These are phyloP conservation scores for Polydrusus pterygomalis DNA, from an alignment of 2,888 invertebrate genomes.

Conservation along the genomic window DNA sequence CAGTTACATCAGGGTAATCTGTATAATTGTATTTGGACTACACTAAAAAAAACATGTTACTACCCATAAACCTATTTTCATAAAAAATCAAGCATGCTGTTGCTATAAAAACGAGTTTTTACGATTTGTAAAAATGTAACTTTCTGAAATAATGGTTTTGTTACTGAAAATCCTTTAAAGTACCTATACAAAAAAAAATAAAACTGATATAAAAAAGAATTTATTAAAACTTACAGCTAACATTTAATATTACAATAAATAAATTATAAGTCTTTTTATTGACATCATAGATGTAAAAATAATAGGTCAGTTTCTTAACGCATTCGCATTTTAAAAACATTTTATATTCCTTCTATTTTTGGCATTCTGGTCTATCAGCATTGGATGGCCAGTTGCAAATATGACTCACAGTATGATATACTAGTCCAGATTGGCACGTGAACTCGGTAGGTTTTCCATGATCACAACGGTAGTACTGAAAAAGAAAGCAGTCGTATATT, in stretches of 20 bases:
- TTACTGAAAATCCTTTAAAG: too few relatives aligned
- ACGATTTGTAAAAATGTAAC: too few relatives aligned
- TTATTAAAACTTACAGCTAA: conserved; percentile 15
- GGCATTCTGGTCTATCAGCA: conserved; percentile 79
- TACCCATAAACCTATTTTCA: too few relatives aligned
- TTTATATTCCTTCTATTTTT: background rate
- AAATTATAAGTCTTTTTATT: conserved; percentile 12
- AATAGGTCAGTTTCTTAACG: too few relatives aligned
- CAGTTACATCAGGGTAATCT: too few relatives aligned
- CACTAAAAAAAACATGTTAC: too few relatives aligned
- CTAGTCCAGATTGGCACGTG: conserved; percentile 83
- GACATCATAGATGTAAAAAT: conserved; percentile 4
- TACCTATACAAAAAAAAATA: too few relatives aligned
- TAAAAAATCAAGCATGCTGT: too few relatives aligned
- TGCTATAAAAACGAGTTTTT: too few relatives aligned
- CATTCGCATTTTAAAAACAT: background rate
- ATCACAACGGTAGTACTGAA: conserved; percentile 90
- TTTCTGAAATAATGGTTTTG: too few relatives aligned
- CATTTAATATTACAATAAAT: conserved; percentile 1
- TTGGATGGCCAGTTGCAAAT: conserved; percentile 90
- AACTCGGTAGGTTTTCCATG: conserved; percentile 85
- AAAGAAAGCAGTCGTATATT: conserved; percentile 55
- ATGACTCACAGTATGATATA: conserved; percentile 81
- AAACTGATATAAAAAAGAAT: background rate
- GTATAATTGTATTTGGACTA: too few relatives aligned